These are phyloP conservation scores for Hesperia comma DNA, from an alignment of 2,888 invertebrate genomes.

Conservation along the genomic window DNA sequence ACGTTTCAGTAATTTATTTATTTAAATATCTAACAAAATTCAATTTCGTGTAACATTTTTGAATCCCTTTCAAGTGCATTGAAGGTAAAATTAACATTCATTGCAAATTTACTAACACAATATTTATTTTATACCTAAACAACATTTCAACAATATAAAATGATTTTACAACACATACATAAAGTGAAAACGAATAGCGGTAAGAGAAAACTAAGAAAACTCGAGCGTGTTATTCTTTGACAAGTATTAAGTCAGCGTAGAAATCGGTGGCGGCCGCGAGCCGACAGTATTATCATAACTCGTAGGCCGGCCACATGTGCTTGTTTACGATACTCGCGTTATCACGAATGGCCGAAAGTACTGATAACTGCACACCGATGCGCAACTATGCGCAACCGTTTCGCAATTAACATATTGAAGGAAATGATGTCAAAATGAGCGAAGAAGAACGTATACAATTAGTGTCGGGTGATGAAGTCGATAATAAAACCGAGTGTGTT, in stretches of 20 bases:
- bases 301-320: conserved; percentile 45
- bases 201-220: too few relatives aligned
- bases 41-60: too few relatives aligned
- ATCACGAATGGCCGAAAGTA: conserved; percentile 54
- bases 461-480: conserved; percentile 28
- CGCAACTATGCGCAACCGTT: conserved; percentile 22
- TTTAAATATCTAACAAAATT: too few relatives aligned
- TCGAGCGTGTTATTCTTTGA: conserved; percentile 21
- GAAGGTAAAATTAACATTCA: too few relatives aligned
- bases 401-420: conserved; percentile 16
- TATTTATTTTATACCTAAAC: too few relatives aligned
- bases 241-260: conserved; percentile 60
- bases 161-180: too few relatives aligned
- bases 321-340: conserved; percentile 51
- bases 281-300: conserved; percentile 50
- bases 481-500: not conserved
- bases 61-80: too few relatives aligned
- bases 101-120: too few relatives aligned
- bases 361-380: conserved; percentile 49
- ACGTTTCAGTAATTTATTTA: too few relatives aligned
- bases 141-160: too few relatives aligned
- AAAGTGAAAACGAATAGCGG: too few relatives aligned
- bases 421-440: conserved; percentile 54
- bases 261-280: conserved; percentile 56
- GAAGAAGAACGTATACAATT: conserved; percentile 57